phyloP scores from a whole-genome alignment of 2,113 vertebrate genomes.

The Onychostruthus taczanowskii region DNA sequence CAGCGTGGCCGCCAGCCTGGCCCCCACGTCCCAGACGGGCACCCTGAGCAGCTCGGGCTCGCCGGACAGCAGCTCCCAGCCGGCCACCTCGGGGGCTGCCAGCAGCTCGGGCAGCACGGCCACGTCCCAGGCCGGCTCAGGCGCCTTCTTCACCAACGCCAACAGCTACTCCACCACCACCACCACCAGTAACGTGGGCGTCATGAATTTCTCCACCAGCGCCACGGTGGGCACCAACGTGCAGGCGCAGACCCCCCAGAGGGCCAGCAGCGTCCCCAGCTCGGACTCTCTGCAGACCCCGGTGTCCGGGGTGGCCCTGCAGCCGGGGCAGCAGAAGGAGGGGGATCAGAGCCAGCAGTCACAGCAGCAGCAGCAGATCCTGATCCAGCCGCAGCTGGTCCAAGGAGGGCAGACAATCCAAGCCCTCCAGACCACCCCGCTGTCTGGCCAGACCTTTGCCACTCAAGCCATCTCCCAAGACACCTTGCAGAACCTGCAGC shows the following conservation, averaged over 20 bases:
- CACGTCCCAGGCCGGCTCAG: conserved; percentile 67
- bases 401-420: conserved; percentile 86
- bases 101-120: conserved; percentile 64
- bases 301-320: conserved; percentile 67
- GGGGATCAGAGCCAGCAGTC: conserved; percentile 72
- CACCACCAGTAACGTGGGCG: conserved; percentile 75
- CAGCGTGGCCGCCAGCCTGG: conserved; percentile 76
- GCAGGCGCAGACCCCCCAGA: conserved; percentile 72
- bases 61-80: conserved; percentile 73
- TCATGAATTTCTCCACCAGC: conserved; percentile 75
- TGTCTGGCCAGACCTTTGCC: conserved; percentile 86
- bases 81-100: conserved; percentile 66
- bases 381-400: conserved; percentile 83
- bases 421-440: conserved; percentile 81
- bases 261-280: conserved; percentile 66
- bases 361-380: conserved; percentile 78
- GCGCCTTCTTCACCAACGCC: conserved; percentile 77
- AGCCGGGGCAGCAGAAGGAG: conserved; percentile 76
- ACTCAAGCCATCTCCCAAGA: conserved; percentile 91
- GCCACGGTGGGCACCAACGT: conserved; percentile 67
- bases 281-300: conserved; percentile 74
- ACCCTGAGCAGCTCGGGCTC: conserved; percentile 76
- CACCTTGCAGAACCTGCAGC: conserved; percentile 92
- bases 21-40: conserved; percentile 82
- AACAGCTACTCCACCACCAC: conserved; percentile 76